A percentile compares a stretch with the other conserved stretches of the same genome.
These are phyloP conservation scores for Ametastegia equiseti DNA, from an alignment of 2,888 invertebrate genomes.

Conservation along the genomic window DNA sequence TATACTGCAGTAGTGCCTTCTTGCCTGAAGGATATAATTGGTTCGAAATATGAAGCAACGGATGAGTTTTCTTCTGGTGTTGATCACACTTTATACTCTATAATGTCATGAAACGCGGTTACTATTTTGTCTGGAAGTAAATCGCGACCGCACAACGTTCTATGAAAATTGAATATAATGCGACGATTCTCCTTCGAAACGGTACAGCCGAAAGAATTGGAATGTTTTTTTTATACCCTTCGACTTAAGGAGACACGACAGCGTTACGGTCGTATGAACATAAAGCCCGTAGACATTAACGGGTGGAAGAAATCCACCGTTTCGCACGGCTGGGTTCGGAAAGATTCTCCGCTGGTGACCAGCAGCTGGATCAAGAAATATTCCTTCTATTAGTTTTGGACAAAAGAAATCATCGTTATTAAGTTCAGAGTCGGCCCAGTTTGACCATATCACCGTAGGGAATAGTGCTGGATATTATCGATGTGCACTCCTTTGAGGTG, in stretches of 20 bases:
- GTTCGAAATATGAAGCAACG: slow-evolving; percentile 6
- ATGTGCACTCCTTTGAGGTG: not conserved
- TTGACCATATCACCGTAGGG: not conserved
- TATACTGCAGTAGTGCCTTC: not conserved
- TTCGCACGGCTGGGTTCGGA: slow-evolving; percentile 30
- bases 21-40: slow-evolving; percentile 5
- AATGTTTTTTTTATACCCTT: not conserved
- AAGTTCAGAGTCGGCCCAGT: slow-evolving; percentile 4
- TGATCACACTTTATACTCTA: not conserved
- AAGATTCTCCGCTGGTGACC: slow-evolving; percentile 30
- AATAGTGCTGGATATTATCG: not conserved
- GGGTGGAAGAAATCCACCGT: slow-evolving; percentile 32
- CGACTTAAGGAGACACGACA: slow-evolving; percentile 25
- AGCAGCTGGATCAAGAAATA: slow-evolving; percentile 2
- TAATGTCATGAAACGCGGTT: not conserved
- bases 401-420: slow-evolving; percentile 24
- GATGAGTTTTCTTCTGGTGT: not conserved
- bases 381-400: not conserved
- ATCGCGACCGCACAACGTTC: not conserved
- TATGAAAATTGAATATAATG: slow-evolving; percentile 7
- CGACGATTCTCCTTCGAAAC: not conserved
- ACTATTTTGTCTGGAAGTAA: not conserved
- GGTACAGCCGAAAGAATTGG: not conserved
- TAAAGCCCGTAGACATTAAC: slow-evolving; percentile 15
- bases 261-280: slow-evolving; percentile 32